Base-by-base conservation (phyloP, 92 coral and sea anemone genomes). In the Porites divaricata region DNA sequence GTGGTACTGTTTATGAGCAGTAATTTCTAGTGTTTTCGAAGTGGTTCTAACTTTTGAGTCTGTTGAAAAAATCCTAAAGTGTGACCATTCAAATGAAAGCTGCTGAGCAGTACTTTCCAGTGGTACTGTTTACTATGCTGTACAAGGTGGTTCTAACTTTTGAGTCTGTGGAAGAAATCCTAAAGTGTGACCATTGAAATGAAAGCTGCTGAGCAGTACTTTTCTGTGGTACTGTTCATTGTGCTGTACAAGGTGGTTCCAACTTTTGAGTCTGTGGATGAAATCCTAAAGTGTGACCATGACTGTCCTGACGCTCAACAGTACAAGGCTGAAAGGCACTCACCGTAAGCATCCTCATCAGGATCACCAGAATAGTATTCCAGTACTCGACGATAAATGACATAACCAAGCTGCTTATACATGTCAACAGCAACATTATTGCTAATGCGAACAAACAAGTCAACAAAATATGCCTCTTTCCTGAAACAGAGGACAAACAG, bases 321-420 rank as follows among this genome's bases (percentile, higher is more conserved):
- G 45, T 35, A 35, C 45, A 35, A 35, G 45, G 45, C 0, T 35
- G 3, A 35, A 56, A 79, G 41, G 1, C 14, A 23, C 95, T 88
- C 71, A 97, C 99, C 99, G 67, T 82, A 97, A 2, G 99, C 99
- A 91, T 97, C 98, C 53, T 97, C 99, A 69, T 97, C 99, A 1
- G 99, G 99, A 70, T 97, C 96, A 1, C 99, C 99, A 6, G 99
- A 96, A 66, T 96, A 97, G 67, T 97, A 97, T 25, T 95, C 99
- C 70, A 97, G 87, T 45, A 97, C 99, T 62, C 93, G 89, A 15
- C 99, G 85, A 74, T 97, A 97, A 49, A 97, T 81, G 16, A 95
- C 93, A 20, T 97, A 97, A 4, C 99, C 99, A 58, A 97, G 85
- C 83, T 93, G 93, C 72, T 93, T 92, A 87, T 97, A 97, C 99